A percentile compares a stretch with the other conserved stretches of the same genome.
These are phyloP conservation scores for Neosilurus mollespiculum DNA, from an alignment of 2,797 vertebrate genomes.

Conservation along the genomic window DNA sequence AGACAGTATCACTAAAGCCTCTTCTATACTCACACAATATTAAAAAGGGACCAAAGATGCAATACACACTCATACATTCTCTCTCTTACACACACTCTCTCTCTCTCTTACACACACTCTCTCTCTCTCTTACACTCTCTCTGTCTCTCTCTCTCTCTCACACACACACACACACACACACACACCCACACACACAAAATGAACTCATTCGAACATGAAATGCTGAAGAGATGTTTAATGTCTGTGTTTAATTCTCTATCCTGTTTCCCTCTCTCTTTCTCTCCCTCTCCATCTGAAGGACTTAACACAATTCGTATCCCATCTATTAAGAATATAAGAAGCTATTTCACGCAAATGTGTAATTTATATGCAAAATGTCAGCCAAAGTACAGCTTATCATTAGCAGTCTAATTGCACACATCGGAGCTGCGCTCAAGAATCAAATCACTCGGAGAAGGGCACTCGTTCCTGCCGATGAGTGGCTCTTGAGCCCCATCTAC, in stretches of 20 bases:
- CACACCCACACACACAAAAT: no score
- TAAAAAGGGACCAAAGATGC: conserved; percentile 11
- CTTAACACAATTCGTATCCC: conserved; percentile 55
- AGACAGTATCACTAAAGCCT: conserved; percentile 12
- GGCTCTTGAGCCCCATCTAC: conserved; percentile 63
- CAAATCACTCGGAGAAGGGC: conserved; percentile 50
- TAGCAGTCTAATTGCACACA: conserved; percentile 62
- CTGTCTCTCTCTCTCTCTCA: no score
- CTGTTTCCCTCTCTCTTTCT: background rate
- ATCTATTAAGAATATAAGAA: conserved; percentile 61
- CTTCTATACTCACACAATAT: conserved; percentile 29
- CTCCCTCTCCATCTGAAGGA: conserved; percentile 30
- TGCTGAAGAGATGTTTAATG: conserved; percentile 37
- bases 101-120: no score
- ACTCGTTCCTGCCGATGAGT: conserved; percentile 34
- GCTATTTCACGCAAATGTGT: conserved; percentile 58
- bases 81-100: no score
- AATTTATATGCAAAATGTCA: conserved; percentile 64
- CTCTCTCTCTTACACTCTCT: no score
- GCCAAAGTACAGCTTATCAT: conserved; percentile 60
- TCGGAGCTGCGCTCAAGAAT: conserved; percentile 51
- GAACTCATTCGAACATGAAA: conserved; percentile 42
- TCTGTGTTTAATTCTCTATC: conserved; percentile 46
- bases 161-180: no score
- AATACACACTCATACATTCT: background rate